These are phyloP conservation scores for Troides oblongomaculatus DNA, from an alignment of 2,888 invertebrate genomes.

Conservation along the genomic window DNA sequence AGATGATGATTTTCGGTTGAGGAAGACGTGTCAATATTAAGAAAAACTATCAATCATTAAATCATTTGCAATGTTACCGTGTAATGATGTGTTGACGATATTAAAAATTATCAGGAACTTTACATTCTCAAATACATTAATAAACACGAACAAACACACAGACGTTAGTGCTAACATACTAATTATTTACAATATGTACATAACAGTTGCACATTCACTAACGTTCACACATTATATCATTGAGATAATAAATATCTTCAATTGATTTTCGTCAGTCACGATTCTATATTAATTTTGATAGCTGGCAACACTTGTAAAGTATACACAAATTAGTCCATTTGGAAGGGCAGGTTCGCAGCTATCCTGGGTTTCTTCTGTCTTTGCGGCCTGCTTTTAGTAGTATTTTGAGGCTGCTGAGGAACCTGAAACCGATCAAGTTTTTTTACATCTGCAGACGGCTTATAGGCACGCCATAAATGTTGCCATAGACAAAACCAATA, in stretches of 20 bases:
- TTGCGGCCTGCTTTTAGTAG: constrained; percentile 34
- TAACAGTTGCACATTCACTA: constrained; percentile 10
- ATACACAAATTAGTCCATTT: constrained; percentile 51
- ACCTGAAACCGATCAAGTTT: constrained; percentile 2
- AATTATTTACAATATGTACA: constrained; percentile 28
- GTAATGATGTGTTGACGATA: not conserved
- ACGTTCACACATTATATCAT: constrained; percentile 7
- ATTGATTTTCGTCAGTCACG: not conserved
- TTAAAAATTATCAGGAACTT: constrained; percentile 11
- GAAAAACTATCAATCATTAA: not conserved
- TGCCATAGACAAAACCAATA: too few species aligned
- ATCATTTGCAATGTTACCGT: not conserved
- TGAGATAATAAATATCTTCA: constrained; percentile 2
- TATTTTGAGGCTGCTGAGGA: constrained; percentile 30
- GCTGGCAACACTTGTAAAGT: constrained; percentile 5
- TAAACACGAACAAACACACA: constrained; percentile 8
- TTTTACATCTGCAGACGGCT: too few species aligned
- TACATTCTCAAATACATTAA: constrained; percentile 3
- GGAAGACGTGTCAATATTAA: too few species aligned
- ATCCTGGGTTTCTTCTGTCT: constrained; percentile 68
- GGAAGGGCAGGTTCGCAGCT: constrained; percentile 71
- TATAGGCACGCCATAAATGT: not conserved
- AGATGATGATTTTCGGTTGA: too few species aligned
- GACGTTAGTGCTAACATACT: constrained; percentile 7
- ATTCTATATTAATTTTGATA: not conserved